Percentiles rank a stretch among this genome's conserved stretches.
These are phyloP conservation scores for Desoria tigrina DNA, from an alignment of 2,888 invertebrate species.

Conservation along the genomic window DNA sequence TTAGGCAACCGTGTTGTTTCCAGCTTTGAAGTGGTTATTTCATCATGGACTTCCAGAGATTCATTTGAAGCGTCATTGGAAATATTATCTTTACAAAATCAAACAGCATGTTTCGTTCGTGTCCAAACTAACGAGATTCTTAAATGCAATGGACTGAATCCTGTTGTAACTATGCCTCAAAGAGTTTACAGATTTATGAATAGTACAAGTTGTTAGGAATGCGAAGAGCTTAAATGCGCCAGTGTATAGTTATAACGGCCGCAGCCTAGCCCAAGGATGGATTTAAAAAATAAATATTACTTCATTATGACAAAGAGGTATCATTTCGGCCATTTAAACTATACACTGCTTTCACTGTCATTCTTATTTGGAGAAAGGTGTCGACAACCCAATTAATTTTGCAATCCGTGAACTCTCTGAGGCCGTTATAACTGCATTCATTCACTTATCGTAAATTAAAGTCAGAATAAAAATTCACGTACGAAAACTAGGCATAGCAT, in stretches of 20 bases:
- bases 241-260: slow-evolving; percentile 43
- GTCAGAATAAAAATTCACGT: not conserved
- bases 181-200: slow-evolving; percentile 20
- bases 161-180: slow-evolving; percentile 41
- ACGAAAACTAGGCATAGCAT: slow-evolving; percentile 19
- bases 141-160: slow-evolving; percentile 4
- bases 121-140: not conserved
- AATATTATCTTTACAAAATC: slow-evolving; percentile 9
- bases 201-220: no score
- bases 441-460: not conserved
- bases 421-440: slow-evolving; percentile 41
- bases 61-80: not conserved
- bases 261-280: slow-evolving; percentile 15
- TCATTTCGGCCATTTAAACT: slow-evolving; percentile 10
- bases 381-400: not conserved
- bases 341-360: slow-evolving; percentile 12
- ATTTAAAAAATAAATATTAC: not conserved
- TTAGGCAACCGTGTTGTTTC: no score
- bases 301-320: no score
- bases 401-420: slow-evolving; percentile 13
- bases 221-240: not conserved
- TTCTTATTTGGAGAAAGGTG: not conserved
- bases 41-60: not conserved
- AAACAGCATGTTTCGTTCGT: slow-evolving; percentile 24
- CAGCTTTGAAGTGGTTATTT: not conserved